These are phyloP conservation scores for Strigamia transsilvanica DNA, from an alignment of 2,888 invertebrate species.

Conservation along the genomic window DNA sequence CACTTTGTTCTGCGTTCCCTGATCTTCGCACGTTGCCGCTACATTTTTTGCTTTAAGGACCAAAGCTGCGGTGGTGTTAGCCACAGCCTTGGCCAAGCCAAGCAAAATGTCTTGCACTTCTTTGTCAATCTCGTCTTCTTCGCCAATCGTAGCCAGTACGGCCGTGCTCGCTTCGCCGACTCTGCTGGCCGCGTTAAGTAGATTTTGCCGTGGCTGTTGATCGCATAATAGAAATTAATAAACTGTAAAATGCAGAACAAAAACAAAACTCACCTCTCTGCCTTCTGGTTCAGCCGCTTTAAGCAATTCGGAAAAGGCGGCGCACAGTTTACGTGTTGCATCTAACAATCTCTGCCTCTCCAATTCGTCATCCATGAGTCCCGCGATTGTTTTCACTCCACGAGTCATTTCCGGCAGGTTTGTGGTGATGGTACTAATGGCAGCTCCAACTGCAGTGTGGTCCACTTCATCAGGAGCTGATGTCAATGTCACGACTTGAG, in stretches of 20 bases:
- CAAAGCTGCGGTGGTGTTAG: conserved; percentile 95
- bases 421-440: conserved; percentile 95
- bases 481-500: conserved; percentile 91
- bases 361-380: conserved; percentile 86
- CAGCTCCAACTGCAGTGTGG: conserved; percentile 94
- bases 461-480: conserved; percentile 88
- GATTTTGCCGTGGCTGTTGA: conserved; percentile 83
- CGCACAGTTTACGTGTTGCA: conserved; percentile 90
- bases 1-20: conserved; percentile 81
- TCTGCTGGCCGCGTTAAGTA: conserved; percentile 92
- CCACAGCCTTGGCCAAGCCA: conserved; percentile 94
- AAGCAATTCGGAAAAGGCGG: conserved; percentile 88
- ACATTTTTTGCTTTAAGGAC: conserved; percentile 97
- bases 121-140: conserved; percentile 74
- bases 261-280: conserved; percentile 72
- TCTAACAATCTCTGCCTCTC: conserved; percentile 86
- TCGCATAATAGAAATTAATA: background rate
- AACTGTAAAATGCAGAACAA: background rate
- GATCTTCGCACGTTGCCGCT: conserved; percentile 83
- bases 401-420: conserved; percentile 94
- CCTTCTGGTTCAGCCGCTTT: conserved; percentile 95
- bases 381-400: conserved; percentile 94
- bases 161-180: conserved; percentile 97
- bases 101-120: conserved; percentile 79
- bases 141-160: conserved; percentile 90